Percentiles rank a stretch among this genome's conserved stretches.
Evolutionary conservation across 2,888 invertebrate species (phyloP).

Genomic region (Octonoba sinensis): DNA sequence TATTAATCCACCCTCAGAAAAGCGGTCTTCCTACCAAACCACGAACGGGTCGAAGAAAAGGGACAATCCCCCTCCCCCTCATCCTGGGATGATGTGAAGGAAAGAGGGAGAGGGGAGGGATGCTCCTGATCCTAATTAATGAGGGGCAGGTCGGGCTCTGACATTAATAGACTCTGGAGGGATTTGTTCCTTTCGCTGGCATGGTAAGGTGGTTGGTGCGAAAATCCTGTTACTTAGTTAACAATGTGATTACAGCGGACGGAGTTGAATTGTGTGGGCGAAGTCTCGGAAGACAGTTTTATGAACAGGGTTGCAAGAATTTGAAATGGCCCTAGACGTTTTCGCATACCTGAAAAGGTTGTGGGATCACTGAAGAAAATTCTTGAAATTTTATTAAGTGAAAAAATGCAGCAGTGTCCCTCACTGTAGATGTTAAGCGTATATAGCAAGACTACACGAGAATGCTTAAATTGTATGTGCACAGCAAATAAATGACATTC

Average conservation of each 20-base stretch:
- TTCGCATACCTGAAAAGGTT: no score
- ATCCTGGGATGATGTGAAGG: background rate
- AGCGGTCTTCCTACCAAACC: slow-evolving; percentile 15
- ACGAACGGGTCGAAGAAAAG: slow-evolving; percentile 40
- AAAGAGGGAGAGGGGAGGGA: slow-evolving; percentile 5
- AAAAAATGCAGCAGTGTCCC: no score
- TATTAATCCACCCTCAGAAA: slow-evolving; percentile 11
- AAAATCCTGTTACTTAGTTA: slow-evolving; percentile 19
- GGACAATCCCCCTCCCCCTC: background rate
- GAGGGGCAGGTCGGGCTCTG: slow-evolving; percentile 29
- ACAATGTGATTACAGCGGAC: slow-evolving; percentile 22
- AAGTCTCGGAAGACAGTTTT: no score
- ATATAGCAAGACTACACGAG: no score
- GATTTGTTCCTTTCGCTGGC: slow-evolving; percentile 7
- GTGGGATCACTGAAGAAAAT: no score
- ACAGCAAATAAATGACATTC: no score
- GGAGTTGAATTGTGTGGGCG: slow-evolving; percentile 1
- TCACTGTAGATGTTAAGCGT: no score
- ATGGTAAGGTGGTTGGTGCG: slow-evolving; percentile 7
- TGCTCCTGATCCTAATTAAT: slow-evolving; percentile 61
- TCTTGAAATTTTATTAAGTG: no score
- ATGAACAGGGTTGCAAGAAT: no score
- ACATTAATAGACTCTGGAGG: slow-evolving; percentile 59
- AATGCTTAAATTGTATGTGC: no score
- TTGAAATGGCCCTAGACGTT: no score